Conservation (phyloP, 1,140 invertebrate species). For the Pachyrhynchus sulphureomaculatus region DNA sequence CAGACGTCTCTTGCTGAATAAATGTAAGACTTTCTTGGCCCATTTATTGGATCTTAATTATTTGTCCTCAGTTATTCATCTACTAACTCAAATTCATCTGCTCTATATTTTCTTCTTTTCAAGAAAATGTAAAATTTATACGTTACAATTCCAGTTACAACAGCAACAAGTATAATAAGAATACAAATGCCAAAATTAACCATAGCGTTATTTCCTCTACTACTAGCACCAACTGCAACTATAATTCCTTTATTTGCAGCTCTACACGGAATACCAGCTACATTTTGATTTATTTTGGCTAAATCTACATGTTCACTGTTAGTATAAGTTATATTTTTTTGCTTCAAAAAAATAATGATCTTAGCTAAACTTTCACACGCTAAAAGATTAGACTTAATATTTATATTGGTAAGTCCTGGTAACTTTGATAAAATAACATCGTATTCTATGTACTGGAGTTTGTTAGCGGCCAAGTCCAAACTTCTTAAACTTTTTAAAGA, state of each 20-base stretch:
- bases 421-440: slow-evolving; percentile 40
- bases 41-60: slow-evolving; percentile 15
- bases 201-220: slow-evolving; percentile 2
- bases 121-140: slow-evolving; percentile 36
- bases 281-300: slow-evolving; percentile 43
- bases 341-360: slow-evolving; percentile 41
- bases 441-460: slow-evolving; percentile 42
- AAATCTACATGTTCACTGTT: slow-evolving; percentile 40
- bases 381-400: slow-evolving; percentile 44
- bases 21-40: slow-evolving; percentile 7
- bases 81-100: slow-evolving; percentile 46
- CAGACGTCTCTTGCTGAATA: slow-evolving; percentile 2
- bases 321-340: slow-evolving; percentile 40
- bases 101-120: slow-evolving; percentile 40
- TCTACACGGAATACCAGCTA: slow-evolving; percentile 45
- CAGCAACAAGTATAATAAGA: slow-evolving; percentile 18
- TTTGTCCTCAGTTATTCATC: slow-evolving; percentile 24
- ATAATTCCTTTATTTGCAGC: slow-evolving; percentile 13
- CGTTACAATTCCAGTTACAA: slow-evolving; percentile 28
- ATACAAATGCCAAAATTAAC: slow-evolving; percentile 21
- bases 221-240: neutral
- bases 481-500: slow-evolving; percentile 37
- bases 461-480: slow-evolving; percentile 43
- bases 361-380: slow-evolving; percentile 41
- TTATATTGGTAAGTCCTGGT: slow-evolving; percentile 39